Evolutionary conservation across 2,888 invertebrate species (phyloP).

Genomic region (Pinctada fucata): DNA sequence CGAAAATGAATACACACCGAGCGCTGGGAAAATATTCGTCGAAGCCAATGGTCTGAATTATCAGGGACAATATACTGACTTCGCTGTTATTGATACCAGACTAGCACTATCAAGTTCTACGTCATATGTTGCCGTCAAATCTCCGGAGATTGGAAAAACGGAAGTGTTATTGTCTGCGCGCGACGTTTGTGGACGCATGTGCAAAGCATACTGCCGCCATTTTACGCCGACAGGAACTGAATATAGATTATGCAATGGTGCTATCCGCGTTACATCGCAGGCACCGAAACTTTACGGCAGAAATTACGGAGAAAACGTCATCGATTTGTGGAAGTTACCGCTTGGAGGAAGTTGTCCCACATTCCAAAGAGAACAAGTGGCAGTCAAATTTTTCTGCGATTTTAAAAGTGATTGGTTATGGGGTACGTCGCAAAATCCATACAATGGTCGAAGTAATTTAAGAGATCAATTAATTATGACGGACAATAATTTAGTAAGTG

Average conservation of each 20-base stretch:
- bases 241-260: slow-evolving; percentile 56
- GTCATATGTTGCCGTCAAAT: slow-evolving; percentile 59
- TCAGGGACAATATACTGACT: slow-evolving; percentile 63
- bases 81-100: slow-evolving; percentile 62
- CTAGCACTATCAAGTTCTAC: slow-evolving; percentile 60
- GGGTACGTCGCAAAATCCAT: slow-evolving; percentile 15
- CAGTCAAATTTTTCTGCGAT: slow-evolving; percentile 66
- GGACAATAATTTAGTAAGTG: background rate
- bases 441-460: background rate
- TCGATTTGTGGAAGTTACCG: slow-evolving; percentile 60
- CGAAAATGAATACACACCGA: slow-evolving; percentile 9
- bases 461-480: background rate
- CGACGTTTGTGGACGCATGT: slow-evolving; percentile 64
- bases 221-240: slow-evolving; percentile 38
- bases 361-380: slow-evolving; percentile 52
- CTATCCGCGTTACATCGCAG: slow-evolving; percentile 52
- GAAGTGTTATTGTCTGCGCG: slow-evolving; percentile 60
- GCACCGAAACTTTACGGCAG: slow-evolving; percentile 58
- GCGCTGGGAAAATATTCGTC: slow-evolving; percentile 33
- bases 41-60: slow-evolving; percentile 63
- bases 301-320: slow-evolving; percentile 58
- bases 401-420: slow-evolving; percentile 57
- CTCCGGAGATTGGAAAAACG: slow-evolving; percentile 44
- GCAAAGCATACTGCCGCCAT: slow-evolving; percentile 62
- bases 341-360: slow-evolving; percentile 54